phyloP scores from a whole-genome alignment of 2,113 vertebrate genomes.

The Prochilodus magdalenae region DNA sequence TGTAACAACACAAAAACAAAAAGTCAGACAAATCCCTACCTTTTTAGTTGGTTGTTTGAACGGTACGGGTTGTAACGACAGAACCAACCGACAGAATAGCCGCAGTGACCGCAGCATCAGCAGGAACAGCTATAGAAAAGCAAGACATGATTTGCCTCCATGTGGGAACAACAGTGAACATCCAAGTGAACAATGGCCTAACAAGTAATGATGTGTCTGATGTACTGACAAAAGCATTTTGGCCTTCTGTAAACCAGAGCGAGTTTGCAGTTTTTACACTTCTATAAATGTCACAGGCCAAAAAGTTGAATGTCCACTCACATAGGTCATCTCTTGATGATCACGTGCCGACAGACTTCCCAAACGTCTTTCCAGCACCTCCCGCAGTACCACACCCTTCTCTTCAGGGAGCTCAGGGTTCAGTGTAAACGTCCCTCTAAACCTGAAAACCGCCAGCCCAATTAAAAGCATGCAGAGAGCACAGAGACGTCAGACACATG shows the following conservation, averaged over 20 bases:
- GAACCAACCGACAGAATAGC: conserved; percentile 87
- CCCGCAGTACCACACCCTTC: conserved; percentile 69
- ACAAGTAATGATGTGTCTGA: no score
- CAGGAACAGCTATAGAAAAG: conserved; percentile 85
- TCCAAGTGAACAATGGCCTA: no score
- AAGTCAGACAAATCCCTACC: no score
- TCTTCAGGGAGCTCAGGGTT: conserved; percentile 80
- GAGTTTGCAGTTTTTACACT: not conserved
- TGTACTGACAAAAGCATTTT: no score
- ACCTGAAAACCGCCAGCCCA: conserved; percentile 75
- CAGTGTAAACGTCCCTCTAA: conserved; percentile 86
- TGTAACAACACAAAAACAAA: no score
- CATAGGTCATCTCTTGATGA: conserved; percentile 89
- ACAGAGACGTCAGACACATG: not conserved
- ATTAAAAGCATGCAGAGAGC: not conserved
- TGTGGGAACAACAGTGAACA: not conserved
- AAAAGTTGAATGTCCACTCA: conserved; percentile 68
- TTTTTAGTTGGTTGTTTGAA: conserved; percentile 81
- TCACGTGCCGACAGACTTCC: conserved; percentile 81
- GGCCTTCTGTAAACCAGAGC: no score
- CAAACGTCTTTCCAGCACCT: conserved; percentile 82
- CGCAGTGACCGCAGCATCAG: conserved; percentile 88
- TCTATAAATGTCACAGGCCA: not conserved
- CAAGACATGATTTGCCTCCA: conserved; percentile 37
- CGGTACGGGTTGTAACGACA: conserved; percentile 91